Evolutionary conservation across 2,888 invertebrate species (phyloP), one percentile per base, ranked within the genome.

Genomic region (Limnephilus marmoratus): DNA sequence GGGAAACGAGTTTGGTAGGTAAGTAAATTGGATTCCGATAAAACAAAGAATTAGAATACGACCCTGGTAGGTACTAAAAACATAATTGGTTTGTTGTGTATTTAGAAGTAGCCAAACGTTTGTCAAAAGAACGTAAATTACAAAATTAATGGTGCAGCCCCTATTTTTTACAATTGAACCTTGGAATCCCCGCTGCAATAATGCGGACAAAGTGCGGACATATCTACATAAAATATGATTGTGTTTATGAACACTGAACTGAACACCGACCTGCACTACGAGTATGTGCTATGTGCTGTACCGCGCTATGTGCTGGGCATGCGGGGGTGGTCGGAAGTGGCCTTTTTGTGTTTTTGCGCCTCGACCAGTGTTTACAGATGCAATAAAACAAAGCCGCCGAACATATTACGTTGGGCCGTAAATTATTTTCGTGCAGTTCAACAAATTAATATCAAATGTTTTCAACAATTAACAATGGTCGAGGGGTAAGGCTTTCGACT

Each of bases 351-450:
- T 91, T 89, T 92, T 92, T 92, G 85, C 91, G 81, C 91, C 82
- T 31, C 45, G 90, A 81, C 68, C 89, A 88, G 85, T 93, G 92
- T 90, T 90, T 83, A 90, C 93, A 91, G 91, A 92, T 91, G 93
- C 92, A 93, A 93, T 92, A 93, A 93, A 93, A 91, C 90, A 91
- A 68, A 53, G 80, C 83, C 90, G 68, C 87, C 90, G 82, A 86
- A 24, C 87, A 88, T 91, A 90, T 92, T 93, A 91, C 90, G 81
- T 86, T 85, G 90, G 90, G 85, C 93, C 24, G 82, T 93, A 88
- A 91, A 93, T 93, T 92, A 93, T 93, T 93, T 93, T 91, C 86
- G 91, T 91, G 82, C 91, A 90, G 82, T 81, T 90, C 86, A 91
- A 83, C 37, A n/a, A 31, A 83, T 18, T 34, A 11, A 31, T 29